Evolutionary conservation across 2,113 vertebrate species (phyloP).

Genomic region (Choloepus hoffmanni): DNA sequence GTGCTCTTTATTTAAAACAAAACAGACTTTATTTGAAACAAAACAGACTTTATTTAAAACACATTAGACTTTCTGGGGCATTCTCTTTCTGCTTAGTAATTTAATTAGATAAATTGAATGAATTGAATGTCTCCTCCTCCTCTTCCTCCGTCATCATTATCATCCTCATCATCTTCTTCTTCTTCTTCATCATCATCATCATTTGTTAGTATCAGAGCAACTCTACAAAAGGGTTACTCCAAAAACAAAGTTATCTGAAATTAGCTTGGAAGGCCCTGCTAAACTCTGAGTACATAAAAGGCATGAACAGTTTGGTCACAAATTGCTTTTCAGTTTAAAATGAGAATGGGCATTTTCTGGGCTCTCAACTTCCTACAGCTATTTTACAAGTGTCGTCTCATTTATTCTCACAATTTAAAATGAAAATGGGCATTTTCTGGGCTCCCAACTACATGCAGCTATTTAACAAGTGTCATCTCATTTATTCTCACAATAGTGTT

Average conservation of each 20-base stretch:
- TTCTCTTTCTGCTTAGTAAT: constrained; percentile 26
- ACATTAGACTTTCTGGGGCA: not conserved
- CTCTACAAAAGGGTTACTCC: not conserved
- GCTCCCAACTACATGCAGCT: not conserved
- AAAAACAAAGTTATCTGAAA: not conserved
- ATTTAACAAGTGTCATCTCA: not conserved
- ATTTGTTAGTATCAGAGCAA: not conserved
- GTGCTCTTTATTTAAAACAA: constrained; percentile 53
- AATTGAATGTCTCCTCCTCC: not conserved
- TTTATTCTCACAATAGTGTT: not conserved
- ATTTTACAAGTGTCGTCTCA: not conserved
- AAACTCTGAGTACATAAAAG: not conserved
- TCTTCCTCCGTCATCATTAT: not conserved
- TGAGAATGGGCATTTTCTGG: not conserved
- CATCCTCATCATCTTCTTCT: not conserved
- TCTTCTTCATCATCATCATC: not conserved
- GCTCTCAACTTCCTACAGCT: not conserved
- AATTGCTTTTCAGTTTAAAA: not conserved
- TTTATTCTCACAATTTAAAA: not conserved
- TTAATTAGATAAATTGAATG: constrained; percentile 45
- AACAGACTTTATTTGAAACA: not conserved
- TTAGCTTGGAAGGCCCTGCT: not conserved
- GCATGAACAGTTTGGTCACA: not conserved
- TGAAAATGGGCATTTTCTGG: not conserved
- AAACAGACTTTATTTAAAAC: not conserved